Evolutionary conservation across 2,888 invertebrate genomes (phyloP).

Genomic region (Ormyrus thymus): DNA sequence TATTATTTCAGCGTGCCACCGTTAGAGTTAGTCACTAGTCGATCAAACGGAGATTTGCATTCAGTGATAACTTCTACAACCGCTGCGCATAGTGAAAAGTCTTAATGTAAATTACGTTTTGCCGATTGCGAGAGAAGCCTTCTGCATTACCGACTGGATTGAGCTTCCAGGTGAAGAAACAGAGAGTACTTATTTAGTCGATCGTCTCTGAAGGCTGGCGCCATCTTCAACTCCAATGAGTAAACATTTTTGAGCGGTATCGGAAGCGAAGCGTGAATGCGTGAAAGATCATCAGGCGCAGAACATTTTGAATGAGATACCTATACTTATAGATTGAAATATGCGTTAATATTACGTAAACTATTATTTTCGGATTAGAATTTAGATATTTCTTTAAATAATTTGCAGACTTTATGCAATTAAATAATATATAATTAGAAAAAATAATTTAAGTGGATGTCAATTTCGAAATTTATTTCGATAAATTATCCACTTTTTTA

Average conservation of each 20-base stretch:
- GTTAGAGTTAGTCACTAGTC: conserved; percentile 76
- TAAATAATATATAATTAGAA: no score
- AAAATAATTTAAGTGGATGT: neutral
- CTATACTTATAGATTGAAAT: no score
- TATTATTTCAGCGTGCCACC: conserved; percentile 77
- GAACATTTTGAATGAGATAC: no score
- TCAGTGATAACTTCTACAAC: conserved; percentile 78
- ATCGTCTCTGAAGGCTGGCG: conserved; percentile 27
- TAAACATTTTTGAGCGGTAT: no score
- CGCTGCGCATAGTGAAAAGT: conserved; percentile 51
- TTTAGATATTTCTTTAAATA: no score
- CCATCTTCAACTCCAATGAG: conserved; percentile 21
- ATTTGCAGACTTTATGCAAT: no score
- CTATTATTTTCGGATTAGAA: no score
- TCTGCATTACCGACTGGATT: conserved; percentile 56
- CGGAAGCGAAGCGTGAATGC: no score
- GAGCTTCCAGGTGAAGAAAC: neutral
- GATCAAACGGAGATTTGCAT: conserved; percentile 72
- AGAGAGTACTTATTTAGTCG: conserved; percentile 13
- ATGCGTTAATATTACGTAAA: no score
- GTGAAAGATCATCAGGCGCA: no score
- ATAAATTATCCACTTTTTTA: conserved; percentile 49
- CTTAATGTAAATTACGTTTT: conserved; percentile 11
- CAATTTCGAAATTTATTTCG: neutral
- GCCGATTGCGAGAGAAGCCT: conserved; percentile 30